Percentiles rank a stretch among this genome's conserved stretches.
Conservation (phyloP, 2,888 invertebrate species). For the Monoplex corrugatus region DNA sequence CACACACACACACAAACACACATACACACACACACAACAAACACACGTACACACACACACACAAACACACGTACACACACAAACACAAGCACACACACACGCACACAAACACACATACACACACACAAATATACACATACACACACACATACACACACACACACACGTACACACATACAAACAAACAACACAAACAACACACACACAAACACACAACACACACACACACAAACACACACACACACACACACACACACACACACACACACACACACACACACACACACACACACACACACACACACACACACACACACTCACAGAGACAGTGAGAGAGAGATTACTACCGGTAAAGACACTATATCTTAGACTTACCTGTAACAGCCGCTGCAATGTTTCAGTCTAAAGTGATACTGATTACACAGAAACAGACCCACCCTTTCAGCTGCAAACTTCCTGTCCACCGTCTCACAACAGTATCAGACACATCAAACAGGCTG, state of each 20-base stretch:
- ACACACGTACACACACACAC: too few species aligned
- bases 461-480: too few species aligned
- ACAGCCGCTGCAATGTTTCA: too few species aligned
- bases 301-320: not conserved
- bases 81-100: not conserved
- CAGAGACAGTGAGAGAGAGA: not conserved
- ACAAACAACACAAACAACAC: not conserved
- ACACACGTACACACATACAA: not conserved
- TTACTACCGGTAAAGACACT: not conserved
- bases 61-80: not conserved
- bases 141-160: conserved; percentile 1
- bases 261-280: conserved; percentile 19
- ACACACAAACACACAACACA: not conserved
- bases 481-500: too few species aligned
- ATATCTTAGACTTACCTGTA: too few species aligned
- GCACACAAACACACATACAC: too few species aligned
- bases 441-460: too few species aligned
- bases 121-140: too few species aligned
- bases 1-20: conserved; percentile 16
- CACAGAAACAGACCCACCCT: too few species aligned
- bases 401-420: too few species aligned
- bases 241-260: not conserved
- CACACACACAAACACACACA: not conserved
- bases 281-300: conserved; percentile 27
- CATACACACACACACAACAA: too few species aligned